phyloP scores from a whole-genome alignment of 2,797 vertebrate genomes.

The Liparis tanakae region DNA sequence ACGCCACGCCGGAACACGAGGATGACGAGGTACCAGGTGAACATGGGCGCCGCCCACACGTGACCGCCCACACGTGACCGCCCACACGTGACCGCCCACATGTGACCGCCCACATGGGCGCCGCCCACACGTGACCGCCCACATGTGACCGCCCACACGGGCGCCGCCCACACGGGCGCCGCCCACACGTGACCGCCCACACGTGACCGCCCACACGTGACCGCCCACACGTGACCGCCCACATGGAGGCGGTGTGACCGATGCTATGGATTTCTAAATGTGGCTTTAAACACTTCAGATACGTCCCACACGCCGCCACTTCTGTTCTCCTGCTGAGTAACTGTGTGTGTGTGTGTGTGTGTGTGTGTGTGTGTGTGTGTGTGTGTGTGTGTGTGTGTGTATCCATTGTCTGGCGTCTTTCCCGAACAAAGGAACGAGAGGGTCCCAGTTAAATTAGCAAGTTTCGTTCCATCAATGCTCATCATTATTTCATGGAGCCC shows the following conservation, averaged over 20 bases:
- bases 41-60: too few relatives aligned
- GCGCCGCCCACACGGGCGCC: too few relatives aligned
- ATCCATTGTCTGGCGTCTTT: slow-evolving; percentile 47
- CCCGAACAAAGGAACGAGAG: slow-evolving; percentile 62
- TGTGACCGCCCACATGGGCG: too few relatives aligned
- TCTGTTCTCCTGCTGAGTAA: slow-evolving; percentile 43
- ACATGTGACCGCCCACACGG: too few relatives aligned
- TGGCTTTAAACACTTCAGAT: slow-evolving; percentile 31
- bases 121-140: too few relatives aligned
- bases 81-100: too few relatives aligned
- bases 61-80: too few relatives aligned
- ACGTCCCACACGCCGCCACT: slow-evolving; percentile 59
- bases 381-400: slow-evolving; percentile 11
- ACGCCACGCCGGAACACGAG: too few relatives aligned
- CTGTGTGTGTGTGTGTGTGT: slow-evolving; percentile 15
- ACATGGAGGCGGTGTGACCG: not conserved
- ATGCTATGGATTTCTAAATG: not conserved
- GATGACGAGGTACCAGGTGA: too few relatives aligned
- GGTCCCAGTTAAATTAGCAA: slow-evolving; percentile 82
- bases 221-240: too few relatives aligned
- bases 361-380: slow-evolving; percentile 26
- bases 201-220: too few relatives aligned
- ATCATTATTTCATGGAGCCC: slow-evolving; percentile 83
- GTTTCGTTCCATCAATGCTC: slow-evolving; percentile 87
- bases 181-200: too few relatives aligned